Evolutionary conservation across 2,113 vertebrate species (phyloP).

Genomic region (Irena cyanogastra): DNA sequence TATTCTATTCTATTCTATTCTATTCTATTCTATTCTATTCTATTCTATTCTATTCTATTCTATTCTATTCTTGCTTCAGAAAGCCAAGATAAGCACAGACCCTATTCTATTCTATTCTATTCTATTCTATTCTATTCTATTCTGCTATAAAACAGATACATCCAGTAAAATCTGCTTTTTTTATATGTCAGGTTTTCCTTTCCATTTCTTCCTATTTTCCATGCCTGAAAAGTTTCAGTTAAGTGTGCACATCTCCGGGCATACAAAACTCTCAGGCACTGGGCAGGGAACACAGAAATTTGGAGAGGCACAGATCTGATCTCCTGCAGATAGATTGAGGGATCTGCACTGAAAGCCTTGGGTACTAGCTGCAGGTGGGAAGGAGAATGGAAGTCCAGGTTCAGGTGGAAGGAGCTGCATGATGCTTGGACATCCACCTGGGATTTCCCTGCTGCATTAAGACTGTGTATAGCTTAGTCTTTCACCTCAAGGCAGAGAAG

Average conservation of each 20-base stretch:
- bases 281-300: not conserved
- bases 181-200: not conserved
- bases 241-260: not conserved
- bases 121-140: not conserved
- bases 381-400: not conserved
- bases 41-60: not conserved
- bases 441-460: not conserved
- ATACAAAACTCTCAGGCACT: not conserved
- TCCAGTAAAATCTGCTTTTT: not conserved
- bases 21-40: not conserved
- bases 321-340: not conserved
- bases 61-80: not conserved
- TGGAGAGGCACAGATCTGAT: not conserved
- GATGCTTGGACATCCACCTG: not conserved
- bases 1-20: not conserved
- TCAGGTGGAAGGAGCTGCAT: not conserved
- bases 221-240: not conserved
- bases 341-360: not conserved
- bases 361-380: not conserved
- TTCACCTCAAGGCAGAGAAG: not conserved
- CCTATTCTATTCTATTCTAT: not conserved
- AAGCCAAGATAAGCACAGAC: no score
- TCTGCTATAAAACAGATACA: not conserved
- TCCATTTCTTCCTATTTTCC: not conserved
- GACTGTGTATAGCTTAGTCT: not conserved